Percentiles rank a stretch among this genome's conserved stretches.
These are phyloP conservation scores for Girardia tigrina DNA, from an alignment of 2,888 invertebrate species.

Conservation along the genomic window DNA sequence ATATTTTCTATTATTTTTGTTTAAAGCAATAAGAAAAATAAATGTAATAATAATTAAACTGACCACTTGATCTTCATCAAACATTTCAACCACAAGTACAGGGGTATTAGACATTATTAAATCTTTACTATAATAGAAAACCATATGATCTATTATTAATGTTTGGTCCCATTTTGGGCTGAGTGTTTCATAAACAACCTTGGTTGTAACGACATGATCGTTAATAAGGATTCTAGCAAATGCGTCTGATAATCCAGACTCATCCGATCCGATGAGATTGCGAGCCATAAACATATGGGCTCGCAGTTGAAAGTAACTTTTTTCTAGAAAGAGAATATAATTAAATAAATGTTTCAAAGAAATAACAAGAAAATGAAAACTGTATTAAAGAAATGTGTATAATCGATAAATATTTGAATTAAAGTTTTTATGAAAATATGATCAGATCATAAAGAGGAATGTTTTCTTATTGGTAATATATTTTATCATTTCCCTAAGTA, in stretches of 20 bases:
- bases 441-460: too few relatives aligned
- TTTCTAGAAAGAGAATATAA: constrained; percentile 42
- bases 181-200: constrained; percentile 73
- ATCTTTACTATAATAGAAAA: constrained; percentile 65
- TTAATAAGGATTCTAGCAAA: constrained; percentile 70
- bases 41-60: constrained; percentile 41
- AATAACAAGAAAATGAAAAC: too few relatives aligned
- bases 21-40: too few relatives aligned
- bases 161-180: constrained; percentile 85
- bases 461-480: too few relatives aligned
- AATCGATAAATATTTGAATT: too few relatives aligned
- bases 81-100: constrained; percentile 70
- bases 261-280: constrained; percentile 75
- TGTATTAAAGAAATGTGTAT: too few relatives aligned
- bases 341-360: background rate
- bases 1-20: too few relatives aligned
- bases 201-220: constrained; percentile 54
- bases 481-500: too few relatives aligned
- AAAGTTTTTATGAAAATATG: too few relatives aligned
- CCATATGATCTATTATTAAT: constrained; percentile 66
- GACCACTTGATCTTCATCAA: constrained; percentile 74
- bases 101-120: constrained; percentile 70
- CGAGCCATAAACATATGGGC: constrained; percentile 79
- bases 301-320: constrained; percentile 62
- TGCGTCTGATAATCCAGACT: constrained; percentile 76